phyloP scores from a whole-genome alignment of 2,888 invertebrate genomes.

The Metopia argyrocephala region DNA sequence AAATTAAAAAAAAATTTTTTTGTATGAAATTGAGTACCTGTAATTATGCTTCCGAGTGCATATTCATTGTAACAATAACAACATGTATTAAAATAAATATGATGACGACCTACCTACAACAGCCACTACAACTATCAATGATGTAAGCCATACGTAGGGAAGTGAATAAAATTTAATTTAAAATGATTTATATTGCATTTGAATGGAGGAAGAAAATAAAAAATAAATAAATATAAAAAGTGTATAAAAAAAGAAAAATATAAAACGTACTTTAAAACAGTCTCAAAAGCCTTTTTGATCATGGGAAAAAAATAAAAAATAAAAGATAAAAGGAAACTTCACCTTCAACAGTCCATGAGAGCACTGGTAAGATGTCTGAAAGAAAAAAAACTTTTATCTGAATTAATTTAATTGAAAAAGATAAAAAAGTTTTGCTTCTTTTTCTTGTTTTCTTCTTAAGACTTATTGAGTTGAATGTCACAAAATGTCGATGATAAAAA shows the following conservation, averaged over 20 bases:
- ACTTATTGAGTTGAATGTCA: background rate
- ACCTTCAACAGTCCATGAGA: background rate
- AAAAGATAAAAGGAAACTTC: conserved; percentile 10
- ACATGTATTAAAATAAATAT: conserved; percentile 5
- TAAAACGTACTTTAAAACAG: conserved; percentile 35
- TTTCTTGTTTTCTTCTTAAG: background rate
- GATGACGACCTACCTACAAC: background rate
- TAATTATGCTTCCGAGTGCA: background rate
- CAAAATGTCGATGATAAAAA: background rate
- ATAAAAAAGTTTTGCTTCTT: background rate
- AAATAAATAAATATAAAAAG: conserved; percentile 7
- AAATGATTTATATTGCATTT: conserved; percentile 60
- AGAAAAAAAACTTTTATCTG: background rate
- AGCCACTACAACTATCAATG: background rate
- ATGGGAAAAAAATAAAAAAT: background rate
- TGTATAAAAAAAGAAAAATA: background rate
- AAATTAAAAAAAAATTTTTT: background rate
- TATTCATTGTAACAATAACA: background rate
- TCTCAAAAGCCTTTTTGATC: conserved; percentile 39
- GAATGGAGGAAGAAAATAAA: conserved; percentile 11
- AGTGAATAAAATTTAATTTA: conserved; percentile 58
- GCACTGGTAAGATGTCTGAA: background rate
- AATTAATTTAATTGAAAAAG: conserved; percentile 32
- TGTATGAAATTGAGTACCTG: too few relatives aligned
- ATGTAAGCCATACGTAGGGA: conserved; percentile 7